phyloP scores from a whole-genome alignment of 2,888 invertebrate genomes.

The Drosophila meridionalis region DNA sequence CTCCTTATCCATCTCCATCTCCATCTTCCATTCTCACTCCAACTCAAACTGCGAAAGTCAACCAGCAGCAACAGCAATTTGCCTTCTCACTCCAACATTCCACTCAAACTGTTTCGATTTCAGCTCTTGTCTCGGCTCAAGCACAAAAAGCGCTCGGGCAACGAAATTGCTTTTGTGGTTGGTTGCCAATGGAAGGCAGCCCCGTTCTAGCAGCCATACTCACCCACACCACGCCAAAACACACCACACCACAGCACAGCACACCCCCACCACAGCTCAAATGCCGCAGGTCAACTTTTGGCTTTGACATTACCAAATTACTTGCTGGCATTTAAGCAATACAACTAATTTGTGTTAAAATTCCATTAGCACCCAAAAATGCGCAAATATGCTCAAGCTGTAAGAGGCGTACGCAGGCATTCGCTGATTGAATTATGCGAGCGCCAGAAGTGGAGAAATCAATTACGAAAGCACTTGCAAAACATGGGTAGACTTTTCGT shows the following conservation, averaged over 20 bases:
- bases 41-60: background rate
- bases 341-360: constrained; percentile 72
- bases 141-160: constrained; percentile 24
- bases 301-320: constrained; percentile 55
- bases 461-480: constrained; percentile 41
- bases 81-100: constrained; percentile 2
- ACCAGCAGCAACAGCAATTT: background rate
- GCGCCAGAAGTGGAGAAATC: constrained; percentile 37
- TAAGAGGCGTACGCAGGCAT: background rate
- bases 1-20: no score
- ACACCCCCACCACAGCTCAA: background rate
- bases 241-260: no score
- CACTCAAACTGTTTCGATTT: constrained; percentile 3
- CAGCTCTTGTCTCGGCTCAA: constrained; percentile 3
- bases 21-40: background rate
- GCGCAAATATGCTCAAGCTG: constrained; percentile 22
- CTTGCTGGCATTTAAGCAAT: constrained; percentile 57
- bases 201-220: background rate
- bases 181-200: constrained; percentile 17
- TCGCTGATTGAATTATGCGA: constrained; percentile 28
- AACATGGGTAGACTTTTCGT: background rate
- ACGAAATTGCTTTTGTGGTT: constrained; percentile 64
- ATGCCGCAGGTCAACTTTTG: constrained; percentile 57
- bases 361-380: constrained; percentile 57
- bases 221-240: background rate